Conservation (phyloP, 2,888 invertebrate genomes). For the Epinotia brunnichana region DNA sequence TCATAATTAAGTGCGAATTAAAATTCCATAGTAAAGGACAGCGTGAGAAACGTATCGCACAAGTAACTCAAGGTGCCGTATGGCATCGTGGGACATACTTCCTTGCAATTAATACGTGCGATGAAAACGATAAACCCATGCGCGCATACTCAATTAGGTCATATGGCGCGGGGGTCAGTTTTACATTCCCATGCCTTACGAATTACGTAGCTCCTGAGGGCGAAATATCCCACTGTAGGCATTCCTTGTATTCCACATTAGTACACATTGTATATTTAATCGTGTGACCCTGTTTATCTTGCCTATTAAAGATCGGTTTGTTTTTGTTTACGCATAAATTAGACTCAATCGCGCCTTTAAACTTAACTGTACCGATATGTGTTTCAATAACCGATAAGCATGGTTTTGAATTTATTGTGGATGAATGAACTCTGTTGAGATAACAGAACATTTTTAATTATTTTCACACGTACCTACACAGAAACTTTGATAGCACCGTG, state of each 20-base stretch:
- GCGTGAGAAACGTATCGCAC: constrained; percentile 71
- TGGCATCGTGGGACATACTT: constrained; percentile 70
- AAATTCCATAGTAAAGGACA: constrained; percentile 26
- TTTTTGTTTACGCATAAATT: constrained; percentile 30
- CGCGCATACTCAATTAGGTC: constrained; percentile 75
- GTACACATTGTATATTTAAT: constrained; percentile 30
- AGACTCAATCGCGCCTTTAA: constrained; percentile 14
- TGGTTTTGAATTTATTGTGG: constrained; percentile 24
- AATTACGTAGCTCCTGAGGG: constrained; percentile 48
- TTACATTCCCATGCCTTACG: constrained; percentile 68
- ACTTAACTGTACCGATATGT: constrained; percentile 13
- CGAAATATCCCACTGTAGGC: constrained; percentile 41
- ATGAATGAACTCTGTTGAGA: constrained; percentile 41
- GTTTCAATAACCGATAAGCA: constrained; percentile 27
- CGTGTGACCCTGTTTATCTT: constrained; percentile 36
- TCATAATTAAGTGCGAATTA: constrained; percentile 30
- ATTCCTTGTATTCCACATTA: constrained; percentile 14
- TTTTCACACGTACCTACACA: constrained; percentile 24
- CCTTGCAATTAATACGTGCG: constrained; percentile 80
- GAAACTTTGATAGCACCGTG: constrained; percentile 13
- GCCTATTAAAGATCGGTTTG: constrained; percentile 11
- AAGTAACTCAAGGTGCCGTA: constrained; percentile 64
- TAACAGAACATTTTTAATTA: constrained; percentile 31
- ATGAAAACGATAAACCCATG: constrained; percentile 74
- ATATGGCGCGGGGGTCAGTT: constrained; percentile 62